Evolutionary conservation across 2,797 vertebrate genomes (phyloP), one percentile per base, ranked within the genome.

Genomic region (Nyctibius grandis): DNA sequence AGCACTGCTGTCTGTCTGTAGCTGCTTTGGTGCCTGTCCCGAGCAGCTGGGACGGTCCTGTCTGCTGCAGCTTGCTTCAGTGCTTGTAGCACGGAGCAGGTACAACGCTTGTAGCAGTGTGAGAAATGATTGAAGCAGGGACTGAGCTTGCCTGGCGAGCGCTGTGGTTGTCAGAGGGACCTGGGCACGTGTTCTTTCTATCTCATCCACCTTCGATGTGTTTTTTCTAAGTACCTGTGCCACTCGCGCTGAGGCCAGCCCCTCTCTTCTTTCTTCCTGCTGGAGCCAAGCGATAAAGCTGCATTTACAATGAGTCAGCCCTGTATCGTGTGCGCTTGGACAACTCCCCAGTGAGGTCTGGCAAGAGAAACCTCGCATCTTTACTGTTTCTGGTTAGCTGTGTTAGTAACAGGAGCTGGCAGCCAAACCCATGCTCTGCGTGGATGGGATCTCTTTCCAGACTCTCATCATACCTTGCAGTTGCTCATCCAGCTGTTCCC

Each of bases 361-460:
- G 80, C 74, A 68, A 89, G 81, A 80, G 81, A 83, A 87, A 63
- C 70, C n/a, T 90, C 0, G 0, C 34, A 47, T 91, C 77, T 83
- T 83, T 82, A 44, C 77, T 82, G 84, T 86, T 91, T 92, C 88
- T 96, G 86, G 59, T 94, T 94, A 91, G 77, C 80, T 72, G 81
- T 87, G 64, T 79, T 76, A 94, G 7, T 86, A 81, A 86, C 40
- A 29, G 80, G 76, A 92, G 75, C 90, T 82, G 88, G 88, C 88
- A 94, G 80, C 86, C 57, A 54, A 31, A 48, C 67, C 77, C 2
- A 0, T 0, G 0, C 84, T 77, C 84, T 44, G 40, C 0, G 0
- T 88, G 74, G 95, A 70, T 63, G 64, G 53, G 60, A 72, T 85
- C 68, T 70, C 83, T 95, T 89, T 74, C 84, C 78, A 91, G 90